A percentile compares a stretch with the other conserved stretches of the same genome.
These are phyloP conservation scores for Carterocephalus palaemon DNA, from an alignment of 2,888 invertebrate species.

Conservation along the genomic window DNA sequence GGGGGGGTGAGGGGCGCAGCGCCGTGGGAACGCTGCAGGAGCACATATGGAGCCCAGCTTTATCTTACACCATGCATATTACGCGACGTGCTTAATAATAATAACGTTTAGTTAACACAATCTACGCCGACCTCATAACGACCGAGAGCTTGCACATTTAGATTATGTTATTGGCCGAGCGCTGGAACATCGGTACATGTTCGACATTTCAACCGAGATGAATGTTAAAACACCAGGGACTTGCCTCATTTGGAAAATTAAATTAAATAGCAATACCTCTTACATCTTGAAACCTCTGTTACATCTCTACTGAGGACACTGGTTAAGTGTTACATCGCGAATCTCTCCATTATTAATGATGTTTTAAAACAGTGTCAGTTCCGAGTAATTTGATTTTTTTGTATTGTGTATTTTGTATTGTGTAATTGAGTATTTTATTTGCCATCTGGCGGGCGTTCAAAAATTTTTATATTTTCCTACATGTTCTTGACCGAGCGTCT, in stretches of 20 bases:
- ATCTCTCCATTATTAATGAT: slow-evolving; percentile 29
- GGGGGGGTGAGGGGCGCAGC: slow-evolving; percentile 44
- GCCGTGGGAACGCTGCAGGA: slow-evolving; percentile 64
- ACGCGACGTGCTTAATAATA: slow-evolving; percentile 64
- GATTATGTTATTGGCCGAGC: slow-evolving; percentile 45
- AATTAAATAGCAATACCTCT: slow-evolving; percentile 24
- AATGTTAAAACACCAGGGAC: slow-evolving; percentile 21
- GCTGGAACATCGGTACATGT: slow-evolving; percentile 16
- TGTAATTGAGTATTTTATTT: slow-evolving; percentile 59
- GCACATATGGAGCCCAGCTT: slow-evolving; percentile 75
- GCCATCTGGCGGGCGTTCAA: slow-evolving; percentile 56
- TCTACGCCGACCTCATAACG: slow-evolving; percentile 53
- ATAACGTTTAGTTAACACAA: slow-evolving; percentile 64
- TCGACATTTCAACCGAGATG: slow-evolving; percentile 10
- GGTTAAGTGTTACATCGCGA: not conserved
- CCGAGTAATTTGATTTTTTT: too few species aligned
- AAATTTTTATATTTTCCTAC: slow-evolving; percentile 49
- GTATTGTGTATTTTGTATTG: slow-evolving; percentile 59
- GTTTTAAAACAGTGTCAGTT: slow-evolving; percentile 52
- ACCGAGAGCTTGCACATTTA: slow-evolving; percentile 50
- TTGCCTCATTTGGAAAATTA: slow-evolving; percentile 29
- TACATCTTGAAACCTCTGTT: too few species aligned
- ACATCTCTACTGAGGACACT: not conserved
- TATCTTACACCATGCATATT: slow-evolving; percentile 62
- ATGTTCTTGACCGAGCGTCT: slow-evolving; percentile 31